phyloP scores from a whole-genome alignment of 2,797 vertebrate species.

The Craterocephalus amniculus region DNA sequence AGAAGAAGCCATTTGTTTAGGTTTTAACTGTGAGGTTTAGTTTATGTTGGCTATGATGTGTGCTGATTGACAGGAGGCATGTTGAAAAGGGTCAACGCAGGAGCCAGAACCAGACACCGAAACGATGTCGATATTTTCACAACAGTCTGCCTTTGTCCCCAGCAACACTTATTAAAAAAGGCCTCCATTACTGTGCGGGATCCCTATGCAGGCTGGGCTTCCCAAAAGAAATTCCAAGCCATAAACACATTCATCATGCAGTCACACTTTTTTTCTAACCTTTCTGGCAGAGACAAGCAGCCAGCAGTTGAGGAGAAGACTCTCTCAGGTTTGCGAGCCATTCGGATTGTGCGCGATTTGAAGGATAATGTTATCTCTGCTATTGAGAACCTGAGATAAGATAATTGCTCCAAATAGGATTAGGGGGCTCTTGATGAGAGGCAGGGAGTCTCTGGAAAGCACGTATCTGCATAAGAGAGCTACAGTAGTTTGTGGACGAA shows the following conservation, averaged over 20 bases:
- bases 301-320: constrained; percentile 48
- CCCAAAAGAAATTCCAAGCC: constrained; percentile 37
- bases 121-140: constrained; percentile 71
- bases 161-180: constrained; percentile 52
- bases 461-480: constrained; percentile 45
- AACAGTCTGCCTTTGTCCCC: constrained; percentile 65
- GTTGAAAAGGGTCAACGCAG: constrained; percentile 38
- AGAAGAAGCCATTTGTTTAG: constrained; percentile 15
- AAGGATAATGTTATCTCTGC: constrained; percentile 75
- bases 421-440: constrained; percentile 70
- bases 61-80: constrained; percentile 40
- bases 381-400: constrained; percentile 80
- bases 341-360: constrained; percentile 78
- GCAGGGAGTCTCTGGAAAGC: constrained; percentile 62
- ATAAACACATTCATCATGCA: constrained; percentile 53
- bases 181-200: constrained; percentile 44
- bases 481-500: constrained; percentile 66
- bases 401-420: constrained; percentile 82
- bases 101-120: constrained; percentile 63
- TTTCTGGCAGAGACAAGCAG: constrained; percentile 51
- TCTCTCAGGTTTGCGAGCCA: constrained; percentile 62
- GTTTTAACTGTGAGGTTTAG: constrained; percentile 9
- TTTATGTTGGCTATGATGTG: constrained; percentile 21
- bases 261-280: constrained; percentile 49
- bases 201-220: constrained; percentile 30